Evolutionary conservation across 2,113 vertebrate genomes (phyloP).

Genomic region (Dipodomys ordii): DNA sequence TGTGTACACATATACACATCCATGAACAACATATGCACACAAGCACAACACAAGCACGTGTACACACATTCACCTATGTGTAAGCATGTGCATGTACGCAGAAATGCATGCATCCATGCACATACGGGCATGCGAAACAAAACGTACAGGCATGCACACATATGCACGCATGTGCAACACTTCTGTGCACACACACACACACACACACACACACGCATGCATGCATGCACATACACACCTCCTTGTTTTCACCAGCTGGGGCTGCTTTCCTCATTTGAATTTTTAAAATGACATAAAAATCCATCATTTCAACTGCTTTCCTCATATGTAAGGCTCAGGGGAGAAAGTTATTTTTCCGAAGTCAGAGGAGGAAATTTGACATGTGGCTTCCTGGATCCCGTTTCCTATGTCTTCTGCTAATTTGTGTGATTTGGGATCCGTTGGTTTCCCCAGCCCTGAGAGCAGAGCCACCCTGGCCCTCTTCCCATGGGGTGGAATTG

Average conservation of each 20-base stretch:
- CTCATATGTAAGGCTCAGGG: background rate
- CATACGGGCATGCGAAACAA: too few species aligned
- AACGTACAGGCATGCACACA: too few species aligned
- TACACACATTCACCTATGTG: too few species aligned
- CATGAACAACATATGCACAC: too few species aligned
- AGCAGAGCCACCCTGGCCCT: accelerated
- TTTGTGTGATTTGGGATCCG: background rate
- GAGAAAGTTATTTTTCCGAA: background rate
- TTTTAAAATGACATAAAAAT: conserved; percentile 17
- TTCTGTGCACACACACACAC: too few species aligned
- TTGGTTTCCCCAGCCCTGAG: background rate
- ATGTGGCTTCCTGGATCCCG: accelerated
- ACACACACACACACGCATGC: background rate
- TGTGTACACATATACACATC: too few species aligned
- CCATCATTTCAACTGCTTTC: background rate
- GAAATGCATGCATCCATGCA: too few species aligned
- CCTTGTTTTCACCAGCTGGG: background rate
- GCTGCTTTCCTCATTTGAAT: conserved; percentile 44
- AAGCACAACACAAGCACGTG: too few species aligned
- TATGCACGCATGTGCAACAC: too few species aligned
- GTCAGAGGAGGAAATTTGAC: background rate
- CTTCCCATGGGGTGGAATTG: accelerated
- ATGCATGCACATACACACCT: background rate
- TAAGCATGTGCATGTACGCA: too few species aligned
- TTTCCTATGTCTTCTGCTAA: background rate